phyloP scores from a whole-genome alignment of 1,140 invertebrate genomes.

The Drepana arcuata region DNA sequence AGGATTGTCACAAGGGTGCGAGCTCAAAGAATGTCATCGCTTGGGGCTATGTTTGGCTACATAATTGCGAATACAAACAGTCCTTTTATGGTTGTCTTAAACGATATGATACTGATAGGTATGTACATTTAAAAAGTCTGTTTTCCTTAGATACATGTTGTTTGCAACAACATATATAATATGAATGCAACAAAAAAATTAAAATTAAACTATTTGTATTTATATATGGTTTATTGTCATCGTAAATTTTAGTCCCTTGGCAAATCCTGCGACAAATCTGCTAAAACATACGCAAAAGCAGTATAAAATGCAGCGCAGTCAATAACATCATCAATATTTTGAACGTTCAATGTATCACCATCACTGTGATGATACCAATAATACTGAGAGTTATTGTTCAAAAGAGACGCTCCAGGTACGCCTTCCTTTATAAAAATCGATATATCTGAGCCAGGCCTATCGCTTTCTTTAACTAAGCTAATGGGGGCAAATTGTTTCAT shows the following conservation, averaged over 20 bases:
- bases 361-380: slow-evolving; percentile 86
- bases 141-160: too few relatives aligned
- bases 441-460: slow-evolving; percentile 77
- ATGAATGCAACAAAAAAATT: too few relatives aligned
- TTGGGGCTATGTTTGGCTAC: too few relatives aligned
- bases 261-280: slow-evolving; percentile 77
- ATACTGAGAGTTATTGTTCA: slow-evolving; percentile 79
- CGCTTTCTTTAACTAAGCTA: slow-evolving; percentile 51
- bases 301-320: slow-evolving; percentile 81
- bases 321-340: slow-evolving; percentile 76
- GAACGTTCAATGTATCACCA: slow-evolving; percentile 82
- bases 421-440: slow-evolving; percentile 73
- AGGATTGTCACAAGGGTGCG: slow-evolving; percentile 4
- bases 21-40: slow-evolving; percentile 9
- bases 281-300: slow-evolving; percentile 78
- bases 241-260: slow-evolving; percentile 67
- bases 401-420: slow-evolving; percentile 78
- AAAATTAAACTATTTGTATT: too few relatives aligned
- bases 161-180: too few relatives aligned
- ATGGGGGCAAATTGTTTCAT: slow-evolving; percentile 69
- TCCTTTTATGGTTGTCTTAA: too few relatives aligned
- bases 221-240: too few relatives aligned
- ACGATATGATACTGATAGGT: too few relatives aligned
- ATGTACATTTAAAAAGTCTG: too few relatives aligned
- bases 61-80: too few relatives aligned